A percentile compares a stretch with the other conserved stretches of the same genome.
These are phyloP conservation scores for Rutpela maculata DNA, from an alignment of 2,888 invertebrate species.

Conservation along the genomic window DNA sequence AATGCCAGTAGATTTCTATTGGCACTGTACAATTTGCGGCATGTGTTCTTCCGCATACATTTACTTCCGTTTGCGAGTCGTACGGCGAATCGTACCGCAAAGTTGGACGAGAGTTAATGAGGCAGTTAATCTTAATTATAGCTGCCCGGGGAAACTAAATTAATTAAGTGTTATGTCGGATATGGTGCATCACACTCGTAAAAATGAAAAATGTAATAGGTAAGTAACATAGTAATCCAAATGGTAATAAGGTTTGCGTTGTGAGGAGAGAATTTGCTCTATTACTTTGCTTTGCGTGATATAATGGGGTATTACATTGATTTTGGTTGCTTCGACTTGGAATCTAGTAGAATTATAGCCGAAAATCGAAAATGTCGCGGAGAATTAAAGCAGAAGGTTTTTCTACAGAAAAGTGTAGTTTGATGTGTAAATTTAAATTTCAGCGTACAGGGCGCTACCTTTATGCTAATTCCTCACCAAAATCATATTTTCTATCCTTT, in stretches of 20 bases:
- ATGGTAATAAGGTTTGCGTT: neutral
- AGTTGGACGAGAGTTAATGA: slow-evolving; percentile 21
- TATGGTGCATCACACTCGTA: neutral
- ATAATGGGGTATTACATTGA: too few relatives aligned
- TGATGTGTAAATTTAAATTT: too few relatives aligned
- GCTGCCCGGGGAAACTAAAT: slow-evolving; percentile 25
- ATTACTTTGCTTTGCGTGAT: too few relatives aligned
- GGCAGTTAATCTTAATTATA: slow-evolving; percentile 31
- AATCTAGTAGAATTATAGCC: too few relatives aligned
- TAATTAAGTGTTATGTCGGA: slow-evolving; percentile 26
- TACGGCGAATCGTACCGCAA: neutral
- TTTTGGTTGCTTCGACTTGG: too few relatives aligned
- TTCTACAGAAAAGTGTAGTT: too few relatives aligned
- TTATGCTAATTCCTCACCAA: too few relatives aligned
- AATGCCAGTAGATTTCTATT: neutral
- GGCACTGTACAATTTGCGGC: neutral
- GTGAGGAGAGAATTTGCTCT: neutral
- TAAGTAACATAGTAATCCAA: neutral
- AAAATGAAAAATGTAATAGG: slow-evolving; percentile 17
- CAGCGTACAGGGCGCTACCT: too few relatives aligned
- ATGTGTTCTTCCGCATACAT: slow-evolving; percentile 11
- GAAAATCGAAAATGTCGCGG: too few relatives aligned
- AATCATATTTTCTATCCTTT: too few relatives aligned
- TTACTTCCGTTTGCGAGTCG: slow-evolving; percentile 5
- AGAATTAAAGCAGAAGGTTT: too few relatives aligned